Evolutionary conservation across 2,113 vertebrate species (phyloP).

Genomic region (Microtus montanus): DNA sequence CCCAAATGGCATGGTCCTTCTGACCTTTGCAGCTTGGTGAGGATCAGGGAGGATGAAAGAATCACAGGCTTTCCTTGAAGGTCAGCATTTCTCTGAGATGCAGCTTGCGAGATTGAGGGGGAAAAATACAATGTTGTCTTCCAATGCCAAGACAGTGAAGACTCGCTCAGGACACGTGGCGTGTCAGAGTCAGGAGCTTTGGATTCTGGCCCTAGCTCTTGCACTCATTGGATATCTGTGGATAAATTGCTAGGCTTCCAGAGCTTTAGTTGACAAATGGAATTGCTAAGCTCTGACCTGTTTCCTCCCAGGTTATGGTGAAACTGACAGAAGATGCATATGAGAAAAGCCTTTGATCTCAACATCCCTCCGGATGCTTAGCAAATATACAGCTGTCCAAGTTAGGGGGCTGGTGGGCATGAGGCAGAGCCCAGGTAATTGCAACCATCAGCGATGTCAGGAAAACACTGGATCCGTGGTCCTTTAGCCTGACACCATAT

Average conservation of each 20-base stretch:
- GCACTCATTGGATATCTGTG: not conserved
- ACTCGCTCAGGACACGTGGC: not conserved
- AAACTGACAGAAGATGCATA: not conserved
- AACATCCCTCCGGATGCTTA: not conserved
- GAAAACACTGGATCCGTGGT: not conserved
- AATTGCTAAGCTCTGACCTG: not conserved
- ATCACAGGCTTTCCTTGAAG: not conserved
- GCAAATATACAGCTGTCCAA: not conserved
- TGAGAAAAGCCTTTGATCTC: not conserved
- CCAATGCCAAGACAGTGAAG: not conserved
- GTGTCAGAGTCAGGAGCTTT: not conserved
- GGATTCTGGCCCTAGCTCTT: not conserved
- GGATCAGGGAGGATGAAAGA: not conserved
- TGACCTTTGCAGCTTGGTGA: not conserved
- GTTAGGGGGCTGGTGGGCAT: not conserved
- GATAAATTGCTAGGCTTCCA: not conserved
- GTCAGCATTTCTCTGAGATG: not conserved
- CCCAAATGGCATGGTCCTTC: not conserved
- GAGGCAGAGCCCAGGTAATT: not conserved
- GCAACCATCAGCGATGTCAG: not conserved
- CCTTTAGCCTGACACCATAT: not conserved
- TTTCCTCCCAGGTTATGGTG: not conserved
- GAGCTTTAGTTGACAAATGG: not conserved
- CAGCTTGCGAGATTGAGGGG: not conserved
- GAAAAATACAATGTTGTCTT: not conserved